Evolutionary conservation across 2,888 invertebrate species (phyloP), one percentile per base, ranked within the genome.

Genomic region (Balanococcus diminutus): DNA sequence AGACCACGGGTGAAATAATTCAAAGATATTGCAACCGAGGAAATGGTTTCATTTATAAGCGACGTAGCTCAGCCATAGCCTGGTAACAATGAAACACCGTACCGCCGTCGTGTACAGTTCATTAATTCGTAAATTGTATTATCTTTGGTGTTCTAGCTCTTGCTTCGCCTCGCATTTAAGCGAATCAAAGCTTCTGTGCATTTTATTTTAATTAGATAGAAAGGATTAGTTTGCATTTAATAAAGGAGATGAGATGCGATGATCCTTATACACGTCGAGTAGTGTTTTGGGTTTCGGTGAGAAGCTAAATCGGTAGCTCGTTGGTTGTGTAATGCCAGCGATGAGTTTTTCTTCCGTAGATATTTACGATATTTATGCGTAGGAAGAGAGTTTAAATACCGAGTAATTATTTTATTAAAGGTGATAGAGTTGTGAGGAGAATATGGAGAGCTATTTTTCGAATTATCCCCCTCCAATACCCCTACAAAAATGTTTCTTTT

Each of bases 101-200:
- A 8, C 19, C 19, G 42, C 5, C 56, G 19, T 11, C 25, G 11
- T 67, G 61, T 25, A 67, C 28, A 28, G 61, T 67, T 67, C 61
- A 67, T 67, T 67, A 67, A 67, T 67, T 67, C 61, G 61, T 67
- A 67, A 67, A 67, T 67, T 67, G 61, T 67, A 67, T 67, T 67
- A 67, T 67, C 61, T 67, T 11, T 67, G 61, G 28, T 67, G 28
- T 67, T 67, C 61, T n/a, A n/a, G n/a, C n/a, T n/a, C n/a, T n/a
- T n/a, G n/a, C n/a, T n/a, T n/a, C n/a, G n/a, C n/a, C n/a, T 67
- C 61, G 61, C 28, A 25, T 67, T 67, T 67, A 28, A 67, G 61
- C 61, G 61, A 67, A 67, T 67, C 61, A 67, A 67, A 67, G 61
- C 61, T 67, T 22, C 28, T 67, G 25, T 67, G 28, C 61, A 67